Base-by-base conservation (phyloP, 2,888 invertebrate species). In the Clistopyga incitator region DNA sequence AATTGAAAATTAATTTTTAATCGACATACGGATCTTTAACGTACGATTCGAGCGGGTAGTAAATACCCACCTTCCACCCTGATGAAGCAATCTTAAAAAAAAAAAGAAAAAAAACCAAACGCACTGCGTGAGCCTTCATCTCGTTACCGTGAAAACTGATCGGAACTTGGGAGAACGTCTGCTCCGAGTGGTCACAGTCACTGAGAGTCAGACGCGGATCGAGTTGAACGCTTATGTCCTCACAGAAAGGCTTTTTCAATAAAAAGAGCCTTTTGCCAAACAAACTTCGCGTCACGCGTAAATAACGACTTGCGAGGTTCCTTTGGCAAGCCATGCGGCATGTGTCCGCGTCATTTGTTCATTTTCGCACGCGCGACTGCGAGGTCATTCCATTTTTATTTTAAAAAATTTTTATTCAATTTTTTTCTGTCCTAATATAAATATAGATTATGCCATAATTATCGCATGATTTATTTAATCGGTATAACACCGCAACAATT, bases 281-380 rank as follows among this genome's bases (percentile, higher is more conserved):
- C 87, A 90, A 92, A 92, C 91, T 89, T 92, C 89, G 92, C 90
- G 88, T 87, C 86, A 88, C 86, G 86, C 84, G 59, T 38, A 18
- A 50, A 34, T 81, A 84, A 79, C 88, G 88, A 89, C 72, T 83
- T 88, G 91, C 91, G 92, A 90, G 90, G 90, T 92, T 93, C 90
- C 88, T 92, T 89, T 92, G 92, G 93, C 93, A 93, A 91, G 93
- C 92, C 92, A 92, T 93, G 93, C 93, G 93, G 92, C 92, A 92
- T 91, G 92, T 93, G 92, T 92, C 47, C 91, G 93, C 88, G 93
- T 92, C 93, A 93, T 92, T 93, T 93, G 89, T 93, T 93, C 93
- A 93, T 93, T 93, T 88, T 92, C 89, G 93, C 93, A 93, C 92
- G 91, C 92, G 90, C 91, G 91, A 91, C 92, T 92, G 92, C 91